Evolutionary conservation across 2,888 invertebrate genomes (phyloP).

Genomic region (Eilema sororculum): DNA sequence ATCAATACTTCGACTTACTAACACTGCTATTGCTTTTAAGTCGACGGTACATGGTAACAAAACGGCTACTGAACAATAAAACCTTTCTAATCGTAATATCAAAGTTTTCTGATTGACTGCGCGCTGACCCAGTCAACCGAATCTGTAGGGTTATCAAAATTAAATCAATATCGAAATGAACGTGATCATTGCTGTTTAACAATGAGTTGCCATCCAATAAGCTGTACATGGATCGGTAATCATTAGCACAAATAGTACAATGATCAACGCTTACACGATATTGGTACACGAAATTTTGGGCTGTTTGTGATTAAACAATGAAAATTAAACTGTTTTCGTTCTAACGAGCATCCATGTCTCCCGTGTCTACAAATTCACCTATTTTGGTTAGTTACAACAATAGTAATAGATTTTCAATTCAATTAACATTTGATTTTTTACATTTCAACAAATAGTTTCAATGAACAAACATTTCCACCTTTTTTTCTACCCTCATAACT

Average conservation of each 20-base stretch:
- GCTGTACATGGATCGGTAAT: conserved; percentile 61
- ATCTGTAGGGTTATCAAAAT: conserved; percentile 43
- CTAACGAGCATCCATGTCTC: conserved; percentile 72
- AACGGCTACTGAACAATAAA: conserved; percentile 13
- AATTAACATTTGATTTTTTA: no score
- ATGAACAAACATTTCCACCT: no score
- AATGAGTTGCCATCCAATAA: conserved; percentile 54
- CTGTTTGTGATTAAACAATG: conserved; percentile 77
- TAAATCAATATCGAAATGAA: conserved; percentile 58
- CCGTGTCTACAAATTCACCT: conserved; percentile 41
- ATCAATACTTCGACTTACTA: not conserved
- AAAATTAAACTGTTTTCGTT: conserved; percentile 78
- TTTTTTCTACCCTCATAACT: no score
- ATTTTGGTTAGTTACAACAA: conserved; percentile 38
- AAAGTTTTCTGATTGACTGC: conserved; percentile 29
- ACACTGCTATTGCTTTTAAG: no score
- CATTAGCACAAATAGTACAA: conserved; percentile 78
- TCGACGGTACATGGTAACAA: not conserved
- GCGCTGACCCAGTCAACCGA: conserved; percentile 37
- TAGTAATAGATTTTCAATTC: not conserved
- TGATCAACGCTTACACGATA: conserved; percentile 73
- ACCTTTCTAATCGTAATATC: conserved; percentile 26
- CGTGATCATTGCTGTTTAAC: conserved; percentile 48
- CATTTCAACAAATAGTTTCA: no score
- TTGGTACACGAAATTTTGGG: conserved; percentile 63